Percentiles rank a stretch among this genome's conserved stretches.
Conservation (phyloP, 1,140 invertebrate genomes). For the Tetramorium alpestre region DNA sequence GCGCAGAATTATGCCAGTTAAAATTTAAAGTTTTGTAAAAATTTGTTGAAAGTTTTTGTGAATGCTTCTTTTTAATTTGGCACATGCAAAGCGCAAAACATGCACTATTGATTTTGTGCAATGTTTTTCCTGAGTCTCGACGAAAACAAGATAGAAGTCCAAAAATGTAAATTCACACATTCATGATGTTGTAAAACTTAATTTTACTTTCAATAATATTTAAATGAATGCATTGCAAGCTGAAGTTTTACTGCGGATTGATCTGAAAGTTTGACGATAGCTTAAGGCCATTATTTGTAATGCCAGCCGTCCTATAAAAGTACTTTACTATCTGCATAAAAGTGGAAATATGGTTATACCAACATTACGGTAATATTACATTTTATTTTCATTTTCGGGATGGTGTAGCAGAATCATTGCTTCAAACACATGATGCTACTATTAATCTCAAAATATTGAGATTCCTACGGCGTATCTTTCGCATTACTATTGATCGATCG, state of each 20-base stretch:
- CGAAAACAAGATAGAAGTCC: neutral
- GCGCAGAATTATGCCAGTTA: neutral
- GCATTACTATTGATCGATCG: too few relatives aligned
- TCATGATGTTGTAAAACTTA: neutral
- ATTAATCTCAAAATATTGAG: too few relatives aligned
- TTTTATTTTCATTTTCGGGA: neutral
- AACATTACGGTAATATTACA: neutral
- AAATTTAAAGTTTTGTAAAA: neutral
- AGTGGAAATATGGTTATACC: neutral
- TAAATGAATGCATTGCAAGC: too few relatives aligned
- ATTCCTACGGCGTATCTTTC: too few relatives aligned
- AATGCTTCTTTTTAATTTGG: neutral
- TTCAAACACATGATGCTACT: too few relatives aligned
- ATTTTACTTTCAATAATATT: neutral
- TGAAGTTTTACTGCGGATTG: neutral
- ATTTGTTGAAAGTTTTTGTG: neutral
- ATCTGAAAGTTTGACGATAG: neutral
- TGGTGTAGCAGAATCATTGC: too few relatives aligned
- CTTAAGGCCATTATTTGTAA: neutral
- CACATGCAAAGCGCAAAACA: neutral
- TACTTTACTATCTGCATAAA: neutral
- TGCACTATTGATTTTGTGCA: conserved; percentile 7
- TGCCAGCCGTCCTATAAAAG: neutral
- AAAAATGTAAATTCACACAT: too few relatives aligned
- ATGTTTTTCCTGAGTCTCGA: neutral